Evolutionary conservation across 1,140 invertebrate species (phyloP).

Genomic region (Camponotus floridanus): DNA sequence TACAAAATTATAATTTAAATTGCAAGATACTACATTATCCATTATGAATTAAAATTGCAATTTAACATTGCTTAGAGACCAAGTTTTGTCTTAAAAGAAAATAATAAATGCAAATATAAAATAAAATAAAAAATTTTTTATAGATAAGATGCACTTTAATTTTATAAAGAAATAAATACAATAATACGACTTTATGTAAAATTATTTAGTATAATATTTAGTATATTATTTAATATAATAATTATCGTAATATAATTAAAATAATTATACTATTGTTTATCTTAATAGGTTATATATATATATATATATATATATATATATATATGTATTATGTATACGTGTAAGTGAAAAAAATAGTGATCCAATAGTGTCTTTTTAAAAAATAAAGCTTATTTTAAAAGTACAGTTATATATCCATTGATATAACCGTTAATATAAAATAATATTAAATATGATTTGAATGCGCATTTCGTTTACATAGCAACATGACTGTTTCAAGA

Average conservation of each 20-base stretch:
- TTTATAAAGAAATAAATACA: background rate
- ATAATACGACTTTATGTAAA: background rate
- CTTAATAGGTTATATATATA: too few relatives aligned
- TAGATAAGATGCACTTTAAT: background rate
- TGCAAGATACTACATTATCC: background rate
- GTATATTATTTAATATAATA: too few relatives aligned
- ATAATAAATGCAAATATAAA: background rate
- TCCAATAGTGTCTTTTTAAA: background rate
- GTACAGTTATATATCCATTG: background rate
- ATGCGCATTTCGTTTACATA: background rate
- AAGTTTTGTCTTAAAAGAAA: background rate
- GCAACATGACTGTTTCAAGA: constrained; percentile 15
- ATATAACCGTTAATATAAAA: background rate
- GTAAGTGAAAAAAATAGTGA: too few relatives aligned
- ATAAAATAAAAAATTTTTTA: background rate
- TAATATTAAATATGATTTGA: background rate
- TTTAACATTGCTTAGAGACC: background rate
- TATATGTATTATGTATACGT: too few relatives aligned
- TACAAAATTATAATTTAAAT: too few relatives aligned
- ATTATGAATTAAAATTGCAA: background rate
- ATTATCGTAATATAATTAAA: background rate
- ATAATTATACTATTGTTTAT: too few relatives aligned
- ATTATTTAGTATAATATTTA: too few relatives aligned
- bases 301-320: too few relatives aligned
- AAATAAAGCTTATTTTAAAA: background rate